Base-by-base conservation (phyloP, 2,888 invertebrate genomes). In the Callyntrura guangdongensis region DNA sequence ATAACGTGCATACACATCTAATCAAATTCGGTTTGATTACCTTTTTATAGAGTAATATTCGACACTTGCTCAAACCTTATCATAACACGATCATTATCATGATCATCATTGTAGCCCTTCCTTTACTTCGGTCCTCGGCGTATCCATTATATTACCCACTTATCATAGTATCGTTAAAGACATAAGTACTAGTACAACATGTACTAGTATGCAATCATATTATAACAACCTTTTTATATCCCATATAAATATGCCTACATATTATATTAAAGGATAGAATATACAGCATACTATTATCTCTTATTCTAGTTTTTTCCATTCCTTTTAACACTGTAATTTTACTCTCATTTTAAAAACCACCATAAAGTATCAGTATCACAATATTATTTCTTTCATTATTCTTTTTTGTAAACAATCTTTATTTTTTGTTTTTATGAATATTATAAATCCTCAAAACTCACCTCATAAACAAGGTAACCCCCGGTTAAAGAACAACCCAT, bases 361-460 rank as follows among this genome's bases (percentile, higher is more conserved):
- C 72, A 85, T 85, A 85, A 85, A 85, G 53, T 72, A 85, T 85
- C 85, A 85, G 69, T 85, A 85, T 72, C 69, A 85, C 85, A 85
- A 72, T 72, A 72, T 85, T 69, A 83, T 85, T 83, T 72, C 72
- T 72, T 83, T 72, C 72, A 56, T 85, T 64, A 64, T 83, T 83
- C 59, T 82, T 82, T 82, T 85, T 72, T 85, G 85, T 72, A 85
- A 85, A 83, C 82, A 83, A 72, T 85, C 69, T 85, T 83, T 83
- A 83, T 67, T 83, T 36, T 83, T 85, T 85, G 56, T 56, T 85
- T 85, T 85, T 85, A 85, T 85, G 85, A 85, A 85, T 72, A 85
- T 85, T 85, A 85, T 85, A 85, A 85, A 85, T 85, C 61, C 85
- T 85, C 85, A 85, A 85, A 85, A 85, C 85, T 85, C 69, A 72